Conservation (phyloP, 2,797 vertebrate genomes). For the Xiphorhynchus erythropygius region DNA sequence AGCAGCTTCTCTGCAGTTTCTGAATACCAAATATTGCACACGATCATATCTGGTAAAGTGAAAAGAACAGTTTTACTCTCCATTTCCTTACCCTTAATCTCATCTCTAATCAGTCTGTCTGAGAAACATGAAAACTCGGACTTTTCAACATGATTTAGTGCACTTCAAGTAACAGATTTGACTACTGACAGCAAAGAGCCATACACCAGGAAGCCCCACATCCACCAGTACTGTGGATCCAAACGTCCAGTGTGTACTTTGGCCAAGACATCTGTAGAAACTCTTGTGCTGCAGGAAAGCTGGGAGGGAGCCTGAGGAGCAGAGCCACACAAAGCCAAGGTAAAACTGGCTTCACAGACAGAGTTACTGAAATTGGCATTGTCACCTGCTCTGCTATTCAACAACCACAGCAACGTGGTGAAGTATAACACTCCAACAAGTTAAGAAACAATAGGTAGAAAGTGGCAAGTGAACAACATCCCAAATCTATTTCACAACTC, state of each 20-base stretch:
- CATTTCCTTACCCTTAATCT: neutral
- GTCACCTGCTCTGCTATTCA: neutral
- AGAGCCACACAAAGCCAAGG: neutral
- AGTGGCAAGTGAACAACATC: neutral
- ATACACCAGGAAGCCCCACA: neutral
- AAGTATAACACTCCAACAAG: neutral
- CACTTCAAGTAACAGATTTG: neutral
- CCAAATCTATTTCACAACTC: neutral
- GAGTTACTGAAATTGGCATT: neutral
- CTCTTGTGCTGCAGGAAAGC: neutral
- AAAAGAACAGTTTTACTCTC: neutral
- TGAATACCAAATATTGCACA: neutral
- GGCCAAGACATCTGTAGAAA: neutral
- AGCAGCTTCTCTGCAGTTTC: neutral
- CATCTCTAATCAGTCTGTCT: neutral
- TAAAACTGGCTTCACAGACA: neutral
- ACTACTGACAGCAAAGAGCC: neutral
- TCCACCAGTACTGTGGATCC: neutral
- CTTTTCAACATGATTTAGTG: neutral
- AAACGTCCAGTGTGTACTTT: neutral
- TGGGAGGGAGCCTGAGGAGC: neutral
- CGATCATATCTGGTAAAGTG: neutral
- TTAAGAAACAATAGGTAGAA: neutral
- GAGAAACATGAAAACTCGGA: neutral
- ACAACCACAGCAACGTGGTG: fast-evolving